phyloP scores from a whole-genome alignment of 1,140 invertebrate genomes.

The Lepidurus apus region DNA sequence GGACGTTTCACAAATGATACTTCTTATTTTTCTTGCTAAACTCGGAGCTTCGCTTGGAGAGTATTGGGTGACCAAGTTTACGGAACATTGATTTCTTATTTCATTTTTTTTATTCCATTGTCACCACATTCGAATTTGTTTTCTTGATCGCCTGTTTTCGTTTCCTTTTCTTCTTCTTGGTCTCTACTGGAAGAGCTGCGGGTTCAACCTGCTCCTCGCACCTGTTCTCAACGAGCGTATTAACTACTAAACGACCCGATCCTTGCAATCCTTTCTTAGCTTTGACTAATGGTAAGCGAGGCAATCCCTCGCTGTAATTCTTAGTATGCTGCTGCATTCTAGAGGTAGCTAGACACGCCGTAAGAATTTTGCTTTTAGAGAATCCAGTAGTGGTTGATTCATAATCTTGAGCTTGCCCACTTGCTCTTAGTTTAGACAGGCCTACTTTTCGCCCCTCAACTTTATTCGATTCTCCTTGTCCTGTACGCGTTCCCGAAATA shows the following conservation, averaged over 20 bases:
- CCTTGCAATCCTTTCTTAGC: background rate
- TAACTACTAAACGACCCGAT: background rate
- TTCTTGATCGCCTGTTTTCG: background rate
- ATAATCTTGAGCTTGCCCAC: background rate
- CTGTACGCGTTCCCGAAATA: background rate
- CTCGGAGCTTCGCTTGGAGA: background rate
- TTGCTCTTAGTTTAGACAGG: background rate
- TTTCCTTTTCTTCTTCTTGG: background rate
- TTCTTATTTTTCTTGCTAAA: no score
- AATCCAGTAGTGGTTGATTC: background rate
- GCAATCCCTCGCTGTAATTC: background rate
- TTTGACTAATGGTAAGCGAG: background rate
- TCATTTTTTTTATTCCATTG: background rate
- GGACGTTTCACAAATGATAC: no score
- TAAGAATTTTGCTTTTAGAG: background rate
- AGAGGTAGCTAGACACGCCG: conserved; percentile 5
- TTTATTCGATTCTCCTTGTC: background rate
- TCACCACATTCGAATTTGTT: background rate
- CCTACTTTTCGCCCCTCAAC: background rate
- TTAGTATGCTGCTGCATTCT: background rate
- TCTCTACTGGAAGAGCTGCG: background rate
- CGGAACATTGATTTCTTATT: background rate
- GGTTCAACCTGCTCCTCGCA: background rate
- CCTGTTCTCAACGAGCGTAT: background rate
- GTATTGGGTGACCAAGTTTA: background rate